Percentiles rank a stretch among this genome's conserved stretches.
Conservation (phyloP, 2,888 invertebrate species). For the Eucriotettix oculatus region DNA sequence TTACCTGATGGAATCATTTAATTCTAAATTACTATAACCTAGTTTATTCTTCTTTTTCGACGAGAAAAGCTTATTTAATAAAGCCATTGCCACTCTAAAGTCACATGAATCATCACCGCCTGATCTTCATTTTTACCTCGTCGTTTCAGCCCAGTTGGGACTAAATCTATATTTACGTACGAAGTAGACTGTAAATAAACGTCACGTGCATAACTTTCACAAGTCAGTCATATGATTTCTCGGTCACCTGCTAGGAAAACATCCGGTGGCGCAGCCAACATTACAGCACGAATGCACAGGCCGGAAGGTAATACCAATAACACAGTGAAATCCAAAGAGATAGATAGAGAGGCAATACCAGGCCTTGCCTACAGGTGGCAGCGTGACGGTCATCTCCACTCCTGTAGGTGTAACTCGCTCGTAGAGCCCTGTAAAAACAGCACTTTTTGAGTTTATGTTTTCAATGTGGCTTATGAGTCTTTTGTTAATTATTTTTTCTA, state of each 20-base stretch:
- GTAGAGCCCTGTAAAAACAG: no score
- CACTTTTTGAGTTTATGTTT: no score
- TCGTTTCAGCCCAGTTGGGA: background rate
- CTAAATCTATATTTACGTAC: slow-evolving; percentile 6
- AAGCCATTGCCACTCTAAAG: slow-evolving; percentile 36
- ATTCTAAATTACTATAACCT: slow-evolving; percentile 7
- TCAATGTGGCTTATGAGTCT: no score
- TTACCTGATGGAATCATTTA: slow-evolving; percentile 12
- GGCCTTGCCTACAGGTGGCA: no score
- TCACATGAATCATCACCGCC: background rate
- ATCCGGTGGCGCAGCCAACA: background rate
- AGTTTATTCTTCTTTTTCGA: slow-evolving; percentile 33
- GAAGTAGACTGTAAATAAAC: slow-evolving; percentile 11
- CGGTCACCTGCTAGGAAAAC: slow-evolving; percentile 9
- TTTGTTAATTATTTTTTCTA: no score
- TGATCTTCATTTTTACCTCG: slow-evolving; percentile 1
- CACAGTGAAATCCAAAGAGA: no score
- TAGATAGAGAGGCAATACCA: no score
- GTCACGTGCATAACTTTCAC: slow-evolving; percentile 12
- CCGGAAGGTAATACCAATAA: no score
- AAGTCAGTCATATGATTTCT: slow-evolving; percentile 13
- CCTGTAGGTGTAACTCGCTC: no score
- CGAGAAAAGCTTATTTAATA: slow-evolving; percentile 55
- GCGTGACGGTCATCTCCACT: no score
- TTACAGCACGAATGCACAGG: no score